Conservation (phyloP, 2,888 invertebrate species). For the Sphaeridia pumilis region DNA sequence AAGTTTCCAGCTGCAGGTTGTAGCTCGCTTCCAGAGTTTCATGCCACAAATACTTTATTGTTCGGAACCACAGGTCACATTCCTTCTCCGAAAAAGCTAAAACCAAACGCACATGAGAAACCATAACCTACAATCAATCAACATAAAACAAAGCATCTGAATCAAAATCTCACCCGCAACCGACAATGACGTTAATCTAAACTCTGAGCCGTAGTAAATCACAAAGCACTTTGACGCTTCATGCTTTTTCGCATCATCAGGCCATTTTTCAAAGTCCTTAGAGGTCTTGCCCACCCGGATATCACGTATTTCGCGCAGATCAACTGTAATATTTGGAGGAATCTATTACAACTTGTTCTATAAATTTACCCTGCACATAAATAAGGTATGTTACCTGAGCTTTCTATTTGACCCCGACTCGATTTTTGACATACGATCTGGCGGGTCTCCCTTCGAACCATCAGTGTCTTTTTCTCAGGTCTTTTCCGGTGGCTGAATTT, state of each 20-base stretch:
- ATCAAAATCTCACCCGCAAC: conserved; percentile 52
- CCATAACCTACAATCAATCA: background rate
- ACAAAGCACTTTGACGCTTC: conserved; percentile 75
- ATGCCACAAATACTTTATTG: conserved; percentile 64
- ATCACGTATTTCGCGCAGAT: conserved; percentile 75
- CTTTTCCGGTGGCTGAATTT: conserved; percentile 73
- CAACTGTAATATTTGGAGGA: too few species aligned
- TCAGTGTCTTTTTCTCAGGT: conserved; percentile 70
- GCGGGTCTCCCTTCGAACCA: conserved; percentile 76
- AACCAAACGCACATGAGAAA: conserved; percentile 31
- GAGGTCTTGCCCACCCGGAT: conserved; percentile 73
- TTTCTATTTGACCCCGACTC: conserved; percentile 43
- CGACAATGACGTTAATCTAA: conserved; percentile 75
- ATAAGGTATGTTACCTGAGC: conserved; percentile 49
- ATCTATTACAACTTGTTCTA: too few species aligned
- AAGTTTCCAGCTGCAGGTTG: conserved; percentile 78
- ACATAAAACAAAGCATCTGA: background rate
- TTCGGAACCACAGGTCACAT: conserved; percentile 77
- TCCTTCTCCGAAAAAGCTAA: conserved; percentile 83
- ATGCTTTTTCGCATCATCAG: conserved; percentile 70
- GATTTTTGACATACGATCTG: conserved; percentile 59
- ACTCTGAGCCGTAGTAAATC: conserved; percentile 77
- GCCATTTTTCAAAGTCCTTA: conserved; percentile 85
- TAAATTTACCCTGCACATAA: too few species aligned
- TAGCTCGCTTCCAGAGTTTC: conserved; percentile 72